Base-by-base conservation (phyloP, 2,888 invertebrate species). In the Hypselothyrea guttata region DNA sequence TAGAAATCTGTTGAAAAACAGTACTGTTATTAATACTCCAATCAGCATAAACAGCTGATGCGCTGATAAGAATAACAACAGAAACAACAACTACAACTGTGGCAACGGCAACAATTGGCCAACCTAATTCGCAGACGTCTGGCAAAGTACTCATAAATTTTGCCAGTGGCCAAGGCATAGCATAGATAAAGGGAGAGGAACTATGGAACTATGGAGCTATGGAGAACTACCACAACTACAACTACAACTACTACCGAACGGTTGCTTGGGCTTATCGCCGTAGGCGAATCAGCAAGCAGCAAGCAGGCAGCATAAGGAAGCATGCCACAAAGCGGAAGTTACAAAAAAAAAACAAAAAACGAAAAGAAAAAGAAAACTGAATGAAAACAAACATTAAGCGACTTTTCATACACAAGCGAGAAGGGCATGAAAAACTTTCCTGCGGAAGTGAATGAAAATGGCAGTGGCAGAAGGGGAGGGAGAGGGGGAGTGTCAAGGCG, bases 31-130 rank as follows among this genome's bases (percentile, higher is more conserved):
- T 78, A 74, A 81, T 65, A 71, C 16, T 42, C 70, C 78, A 72
- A 82, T 75, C 72, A 78, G 70, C 65, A 75, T 82, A 67, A 69
- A 69, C 65, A 77, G 61, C 67, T 78, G 78, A 82, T 82, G 66
- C 55, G 52, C 52, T 62, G 71, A 76, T 71, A 73, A 38, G 8
- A 22, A 37, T 41, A 35, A 33, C 30, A 11, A 9, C 42, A 30
- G 34, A 30, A 34, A 33, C 38, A 27, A 38, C 55, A 30, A 47
- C 15, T 18, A 62, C 40, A 57, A 35, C 8, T 13, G 1, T 1
- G 5, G 9, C 55, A 30, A 45, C 12, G 15, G 60, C 40, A 59
- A 60, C 52, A 55, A 58, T 56, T 61, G 58, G 31, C 4, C 37
- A 52, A 42, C 48, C 66, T 56, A 70, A 70, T 65, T 70, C 75